A percentile compares a stretch with the other conserved stretches of the same genome.
Conservation (phyloP, 2,888 invertebrate genomes). For the Saturnia japonica region DNA sequence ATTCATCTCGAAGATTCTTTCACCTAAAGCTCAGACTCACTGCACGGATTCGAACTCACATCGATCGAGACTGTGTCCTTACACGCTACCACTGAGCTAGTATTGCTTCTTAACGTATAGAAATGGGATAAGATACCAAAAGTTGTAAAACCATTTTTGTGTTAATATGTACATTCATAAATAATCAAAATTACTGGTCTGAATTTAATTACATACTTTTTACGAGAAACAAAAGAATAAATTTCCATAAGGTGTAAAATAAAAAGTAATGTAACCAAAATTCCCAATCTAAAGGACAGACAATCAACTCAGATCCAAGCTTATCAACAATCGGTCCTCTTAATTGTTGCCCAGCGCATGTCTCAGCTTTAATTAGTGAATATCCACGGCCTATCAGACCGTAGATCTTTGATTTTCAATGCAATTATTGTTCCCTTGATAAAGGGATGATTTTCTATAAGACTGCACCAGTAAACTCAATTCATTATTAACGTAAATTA, state of each 20-base stretch:
- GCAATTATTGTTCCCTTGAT: conserved; percentile 78
- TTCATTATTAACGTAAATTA: background rate
- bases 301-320: conserved; percentile 62
- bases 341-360: conserved; percentile 77
- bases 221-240: conserved; percentile 22
- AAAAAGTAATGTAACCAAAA: conserved; percentile 48
- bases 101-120: too few relatives aligned
- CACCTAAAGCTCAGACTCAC: too few relatives aligned
- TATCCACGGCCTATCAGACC: conserved; percentile 66
- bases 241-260: conserved; percentile 72
- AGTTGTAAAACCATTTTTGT: too few relatives aligned
- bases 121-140: too few relatives aligned
- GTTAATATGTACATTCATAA: too few relatives aligned
- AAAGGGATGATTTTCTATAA: conserved; percentile 54
- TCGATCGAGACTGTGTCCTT: too few relatives aligned
- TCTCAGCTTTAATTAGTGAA: conserved; percentile 78
- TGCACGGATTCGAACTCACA: too few relatives aligned
- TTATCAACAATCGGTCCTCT: conserved; percentile 76
- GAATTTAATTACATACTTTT: too few relatives aligned
- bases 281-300: conserved; percentile 61
- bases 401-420: conserved; percentile 79
- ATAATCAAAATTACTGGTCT: too few relatives aligned
- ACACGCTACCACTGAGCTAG: too few relatives aligned
- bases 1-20: too few relatives aligned
- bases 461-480: conserved; percentile 36